Conservation (phyloP, 2,888 invertebrate species). For the Acanthopleura granulata region DNA sequence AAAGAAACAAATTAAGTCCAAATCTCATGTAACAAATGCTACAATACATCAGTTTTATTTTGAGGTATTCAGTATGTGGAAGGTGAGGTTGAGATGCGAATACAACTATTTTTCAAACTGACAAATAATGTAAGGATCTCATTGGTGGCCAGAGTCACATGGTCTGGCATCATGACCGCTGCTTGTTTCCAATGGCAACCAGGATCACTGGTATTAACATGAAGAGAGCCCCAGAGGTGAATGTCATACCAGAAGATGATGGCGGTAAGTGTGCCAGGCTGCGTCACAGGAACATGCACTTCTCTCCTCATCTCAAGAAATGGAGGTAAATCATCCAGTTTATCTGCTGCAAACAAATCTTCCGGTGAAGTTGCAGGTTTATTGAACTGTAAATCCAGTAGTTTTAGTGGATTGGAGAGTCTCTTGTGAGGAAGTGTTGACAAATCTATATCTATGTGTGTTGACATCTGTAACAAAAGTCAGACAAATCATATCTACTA, state of each 20-base stretch:
- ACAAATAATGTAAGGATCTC: constrained; percentile 40
- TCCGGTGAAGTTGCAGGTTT: constrained; percentile 8
- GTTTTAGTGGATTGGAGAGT: constrained; percentile 53
- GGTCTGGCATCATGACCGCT: constrained; percentile 48
- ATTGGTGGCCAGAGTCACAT: constrained; percentile 37
- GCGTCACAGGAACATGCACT: constrained; percentile 38
- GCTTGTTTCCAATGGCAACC: constrained; percentile 57
- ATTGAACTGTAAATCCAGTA: constrained; percentile 52
- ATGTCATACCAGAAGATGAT: constrained; percentile 63
- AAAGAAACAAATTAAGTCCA: no score
- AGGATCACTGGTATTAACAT: constrained; percentile 47
- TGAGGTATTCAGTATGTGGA: no score
- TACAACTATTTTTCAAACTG: constrained; percentile 53
- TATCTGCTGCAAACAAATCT: neutral
- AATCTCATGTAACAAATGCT: no score
- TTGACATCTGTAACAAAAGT: constrained; percentile 49
- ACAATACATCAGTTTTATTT: no score
- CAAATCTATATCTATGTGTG: constrained; percentile 58
- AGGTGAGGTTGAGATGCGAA: constrained; percentile 23
- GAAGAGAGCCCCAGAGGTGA: constrained; percentile 37
- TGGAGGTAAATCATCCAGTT: constrained; percentile 31
- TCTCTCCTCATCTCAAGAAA: constrained; percentile 38
- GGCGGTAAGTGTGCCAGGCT: constrained; percentile 51
- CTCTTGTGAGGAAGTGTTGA: constrained; percentile 47
- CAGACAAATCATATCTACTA: no score